Conservation (phyloP, 1,140 invertebrate genomes). For the Thaumetopoea pityocampa region DNA sequence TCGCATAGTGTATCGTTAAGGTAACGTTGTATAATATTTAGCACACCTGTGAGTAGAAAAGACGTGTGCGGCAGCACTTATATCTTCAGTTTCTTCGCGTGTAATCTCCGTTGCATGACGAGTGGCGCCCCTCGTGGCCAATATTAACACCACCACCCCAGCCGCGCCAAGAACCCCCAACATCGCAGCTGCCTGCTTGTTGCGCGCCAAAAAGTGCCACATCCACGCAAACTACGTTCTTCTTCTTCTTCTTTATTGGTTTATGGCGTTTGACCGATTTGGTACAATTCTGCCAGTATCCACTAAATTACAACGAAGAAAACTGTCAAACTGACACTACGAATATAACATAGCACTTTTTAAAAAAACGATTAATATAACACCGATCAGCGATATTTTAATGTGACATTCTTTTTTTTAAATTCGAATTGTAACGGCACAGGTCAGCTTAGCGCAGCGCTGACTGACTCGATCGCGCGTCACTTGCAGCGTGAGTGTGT, state of each 20-base stretch:
- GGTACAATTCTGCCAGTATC: too few species aligned
- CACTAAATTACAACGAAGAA: too few species aligned
- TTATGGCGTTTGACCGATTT: too few species aligned
- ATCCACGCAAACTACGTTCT: too few species aligned
- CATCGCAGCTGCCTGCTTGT: constrained; percentile 60
- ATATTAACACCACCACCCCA: constrained; percentile 48
- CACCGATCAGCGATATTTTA: too few species aligned
- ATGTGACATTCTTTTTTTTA: not conserved
- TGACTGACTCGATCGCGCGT: constrained; percentile 26
- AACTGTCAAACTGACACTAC: too few species aligned
- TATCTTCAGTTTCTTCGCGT: constrained; percentile 43
- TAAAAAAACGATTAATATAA: too few species aligned
- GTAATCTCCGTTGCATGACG: constrained; percentile 19
- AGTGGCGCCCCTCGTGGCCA: constrained; percentile 46
- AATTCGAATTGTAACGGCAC: not conserved
- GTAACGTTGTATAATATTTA: too few species aligned
- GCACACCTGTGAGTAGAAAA: constrained; percentile 65
- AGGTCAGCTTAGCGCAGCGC: constrained; percentile 8
- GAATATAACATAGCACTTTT: too few species aligned
- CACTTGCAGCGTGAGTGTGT: constrained; percentile 26
- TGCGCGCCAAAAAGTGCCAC: constrained; percentile 62
- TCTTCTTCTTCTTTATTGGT: too few species aligned
- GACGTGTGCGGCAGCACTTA: constrained; percentile 48
- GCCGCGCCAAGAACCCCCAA: constrained; percentile 43
- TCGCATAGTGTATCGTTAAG: too few species aligned